Evolutionary conservation across 2,797 vertebrate species (phyloP), one percentile per base, ranked within the genome.

Genomic region (Pseudochaenichthys georgianus): DNA sequence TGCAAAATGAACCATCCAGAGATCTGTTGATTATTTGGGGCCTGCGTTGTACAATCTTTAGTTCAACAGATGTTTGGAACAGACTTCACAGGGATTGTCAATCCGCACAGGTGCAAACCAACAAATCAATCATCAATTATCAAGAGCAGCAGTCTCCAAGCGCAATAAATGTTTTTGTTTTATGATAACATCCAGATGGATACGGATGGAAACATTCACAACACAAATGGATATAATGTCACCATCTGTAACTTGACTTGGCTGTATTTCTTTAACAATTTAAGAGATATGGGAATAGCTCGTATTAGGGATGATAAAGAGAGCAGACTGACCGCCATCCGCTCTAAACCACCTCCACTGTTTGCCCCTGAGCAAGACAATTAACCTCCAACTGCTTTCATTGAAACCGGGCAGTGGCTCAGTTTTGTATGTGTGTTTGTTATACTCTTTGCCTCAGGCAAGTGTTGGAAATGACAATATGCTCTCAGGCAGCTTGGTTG

Each of bases 331-430:
- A 85, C 82, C 77, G 60, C 15, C 45, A 42, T 64, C 54, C 9
- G n/a, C 82, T 69, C 72, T 63, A 64, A 72, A 42, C 65, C 66
- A 59, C 68, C 42, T 72, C 8, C 0, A 61, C 21, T 67, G 1
- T 67, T 69, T 83, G 55, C 80, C 52, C 16, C 70, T 58, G 12
- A 79, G 80, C 65, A 52, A 81, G 52, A 83, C 64, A 87, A 83
- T 89, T 89, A 87, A 88, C 77, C 80, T 86, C 78, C 55, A 75
- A 77, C 71, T 75, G 70, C 52, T 74, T 38, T 31, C 62, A 60
- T 3, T 67, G 61, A 77, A 81, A 72, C 75, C 80, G 77, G 78
- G 31, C 70, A 62, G 21, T 64, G 77, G 77, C 61, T 70, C 69
- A 71, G 46, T 78, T 58, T 60, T 66, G 58, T 64, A 75, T 78